These are phyloP conservation scores for Protosalanx chinensis DNA, from an alignment of 2,797 vertebrate species.

Conservation along the genomic window DNA sequence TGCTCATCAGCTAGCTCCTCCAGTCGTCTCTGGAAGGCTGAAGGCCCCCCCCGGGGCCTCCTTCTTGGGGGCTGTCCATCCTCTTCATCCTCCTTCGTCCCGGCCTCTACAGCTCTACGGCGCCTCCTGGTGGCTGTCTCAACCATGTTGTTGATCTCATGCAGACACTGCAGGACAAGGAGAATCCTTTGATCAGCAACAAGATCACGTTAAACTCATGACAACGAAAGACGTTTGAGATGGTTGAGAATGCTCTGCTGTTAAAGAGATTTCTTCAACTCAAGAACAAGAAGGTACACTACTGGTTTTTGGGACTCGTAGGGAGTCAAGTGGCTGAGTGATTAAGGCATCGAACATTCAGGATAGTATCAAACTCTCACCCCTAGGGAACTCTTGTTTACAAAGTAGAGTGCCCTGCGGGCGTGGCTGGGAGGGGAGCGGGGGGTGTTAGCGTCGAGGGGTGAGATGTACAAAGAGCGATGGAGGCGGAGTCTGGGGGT, in stretches of 20 bases:
- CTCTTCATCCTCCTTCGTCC: conserved; percentile 32
- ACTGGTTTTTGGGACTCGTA: neutral
- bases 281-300: too few relatives aligned
- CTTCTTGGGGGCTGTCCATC: conserved; percentile 67
- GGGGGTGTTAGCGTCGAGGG: conserved; percentile 49
- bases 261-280: too few relatives aligned
- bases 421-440: conserved; percentile 42
- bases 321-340: too few relatives aligned
- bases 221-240: too few relatives aligned
- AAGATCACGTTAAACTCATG: neutral
- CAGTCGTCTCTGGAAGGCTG: conserved; percentile 69
- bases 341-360: too few relatives aligned
- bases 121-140: conserved; percentile 71
- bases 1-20: conserved; percentile 75
- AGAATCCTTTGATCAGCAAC: neutral
- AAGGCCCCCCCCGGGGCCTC: conserved; percentile 76
- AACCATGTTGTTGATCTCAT: conserved; percentile 83
- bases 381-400: conserved; percentile 79
- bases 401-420: conserved; percentile 70
- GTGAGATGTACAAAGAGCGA: conserved; percentile 73
- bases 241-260: too few relatives aligned
- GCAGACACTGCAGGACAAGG: conserved; percentile 65
- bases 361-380: conserved; percentile 55
- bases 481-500: conserved; percentile 65
- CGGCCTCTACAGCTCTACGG: conserved; percentile 60